Evolutionary conservation across 2,888 invertebrate species (phyloP), one percentile per base, ranked within the genome.

Genomic region (Lithophane semibrunnea): DNA sequence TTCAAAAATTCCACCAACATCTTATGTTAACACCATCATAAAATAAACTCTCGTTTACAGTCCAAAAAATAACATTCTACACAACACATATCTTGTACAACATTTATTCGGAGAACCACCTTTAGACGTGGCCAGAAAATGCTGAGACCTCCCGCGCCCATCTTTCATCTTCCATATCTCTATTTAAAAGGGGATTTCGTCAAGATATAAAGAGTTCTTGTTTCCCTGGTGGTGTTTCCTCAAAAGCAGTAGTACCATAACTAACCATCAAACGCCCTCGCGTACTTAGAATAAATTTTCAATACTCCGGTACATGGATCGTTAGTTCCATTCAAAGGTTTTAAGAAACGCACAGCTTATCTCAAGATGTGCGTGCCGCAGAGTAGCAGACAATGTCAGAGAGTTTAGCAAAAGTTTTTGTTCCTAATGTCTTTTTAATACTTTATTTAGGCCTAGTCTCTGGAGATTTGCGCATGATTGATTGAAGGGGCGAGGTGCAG

Each of bases 281-380:
- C 93, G 94, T 95, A 94, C 94, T 95, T 93, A 94, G 95, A 95
- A 96, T 96, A 96, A 96, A 96, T 96, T 96, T 96, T 95, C 96
- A 95, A 96, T 96, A 95, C 94, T 91, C 90, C 89, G 87, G 85
- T 91, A 91, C 92, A 93, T 90, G 93, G 92, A 88, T 94, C 95
- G 95, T 96, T 96, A 95, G 94, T 95, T 95, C 94, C 93, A 89
- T 93, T 94, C 93, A 94, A 92, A 92, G 92, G 93, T 91, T 92
- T 91, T 90, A 87, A 86, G 82, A 83, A 81, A 79, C 85, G 85
- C 82, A 85, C 78, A 82, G 75, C 82, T 85, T 84, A 86, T 83
- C 75, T 84, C 65, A 58, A 83, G 87, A 82, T 78, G 81, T 82
- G 77, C 80, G 77, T 79, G 78, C 72, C 79, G 85, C 79, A 87